Percentiles rank a stretch among this genome's conserved stretches.
phyloP scores from a whole-genome alignment of 2,888 invertebrate species.

The Drosophila meridiana region DNA sequence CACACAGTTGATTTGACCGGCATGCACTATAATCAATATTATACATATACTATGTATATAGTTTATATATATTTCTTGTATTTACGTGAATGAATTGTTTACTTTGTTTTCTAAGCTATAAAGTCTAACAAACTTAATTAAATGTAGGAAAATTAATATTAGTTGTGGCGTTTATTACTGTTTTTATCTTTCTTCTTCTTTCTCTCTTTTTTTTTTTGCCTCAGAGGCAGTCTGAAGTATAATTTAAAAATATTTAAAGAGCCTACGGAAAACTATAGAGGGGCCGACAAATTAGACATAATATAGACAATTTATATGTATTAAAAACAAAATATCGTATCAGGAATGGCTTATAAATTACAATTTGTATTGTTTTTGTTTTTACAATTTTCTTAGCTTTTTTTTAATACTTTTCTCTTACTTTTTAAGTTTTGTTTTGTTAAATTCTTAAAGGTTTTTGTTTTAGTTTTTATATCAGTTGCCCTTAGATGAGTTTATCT shows the following conservation, averaged over 20 bases:
- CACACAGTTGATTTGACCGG: slow-evolving; percentile 78
- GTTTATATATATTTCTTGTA: slow-evolving; percentile 22
- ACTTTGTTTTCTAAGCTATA: slow-evolving; percentile 63
- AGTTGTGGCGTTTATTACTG: slow-evolving; percentile 69
- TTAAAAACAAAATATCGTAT: slow-evolving; percentile 55
- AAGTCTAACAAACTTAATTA: slow-evolving; percentile 77
- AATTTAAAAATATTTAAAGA: slow-evolving; percentile 12
- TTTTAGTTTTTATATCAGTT: slow-evolving; percentile 36
- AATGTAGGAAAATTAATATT: slow-evolving; percentile 73
- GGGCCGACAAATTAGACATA: slow-evolving; percentile 21
- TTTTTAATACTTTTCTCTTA: slow-evolving; percentile 66
- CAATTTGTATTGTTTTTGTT: slow-evolving; percentile 49
- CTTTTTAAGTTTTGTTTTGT: slow-evolving; percentile 30
- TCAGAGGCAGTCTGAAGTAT: slow-evolving; percentile 57
- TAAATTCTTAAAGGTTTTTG: slow-evolving; percentile 37
- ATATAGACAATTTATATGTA: slow-evolving; percentile 8
- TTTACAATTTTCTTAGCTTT: slow-evolving; percentile 30
- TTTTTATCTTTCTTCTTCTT: not conserved
- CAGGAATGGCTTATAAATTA: slow-evolving; percentile 73
- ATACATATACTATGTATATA: slow-evolving; percentile 43
- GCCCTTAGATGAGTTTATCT: slow-evolving; percentile 36
- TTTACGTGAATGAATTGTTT: slow-evolving; percentile 60
- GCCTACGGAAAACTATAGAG: slow-evolving; percentile 16
- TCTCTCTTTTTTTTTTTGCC: slow-evolving; percentile 40
- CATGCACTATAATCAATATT: slow-evolving; percentile 49